phyloP scores from a whole-genome alignment of 2,888 invertebrate species.

The Cosmia pyralina region DNA sequence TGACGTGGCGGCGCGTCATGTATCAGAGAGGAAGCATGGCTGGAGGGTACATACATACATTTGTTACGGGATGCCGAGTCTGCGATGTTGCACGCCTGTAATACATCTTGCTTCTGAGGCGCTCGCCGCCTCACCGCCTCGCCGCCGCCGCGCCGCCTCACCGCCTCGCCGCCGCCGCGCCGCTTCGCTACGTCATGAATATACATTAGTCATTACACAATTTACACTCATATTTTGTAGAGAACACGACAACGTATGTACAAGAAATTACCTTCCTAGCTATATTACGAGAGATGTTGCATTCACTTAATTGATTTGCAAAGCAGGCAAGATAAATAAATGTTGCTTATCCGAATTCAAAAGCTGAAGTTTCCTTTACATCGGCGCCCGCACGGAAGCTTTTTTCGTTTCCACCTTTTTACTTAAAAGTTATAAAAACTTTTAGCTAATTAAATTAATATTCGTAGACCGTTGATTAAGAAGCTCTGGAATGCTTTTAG shows the following conservation, averaged over 20 bases:
- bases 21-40: constrained; percentile 46
- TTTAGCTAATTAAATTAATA: constrained; percentile 87
- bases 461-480: constrained; percentile 86
- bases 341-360: constrained; percentile 71
- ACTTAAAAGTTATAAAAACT: constrained; percentile 82
- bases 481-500: constrained; percentile 85
- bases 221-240: constrained; percentile 70
- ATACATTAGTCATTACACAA: constrained; percentile 75
- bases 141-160: constrained; percentile 38
- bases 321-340: constrained; percentile 69
- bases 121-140: constrained; percentile 48
- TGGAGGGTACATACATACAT: constrained; percentile 59
- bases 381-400: constrained; percentile 63
- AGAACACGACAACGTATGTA: constrained; percentile 61
- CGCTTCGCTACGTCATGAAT: constrained; percentile 68
- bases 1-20: constrained; percentile 53
- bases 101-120: constrained; percentile 69
- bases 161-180: constrained; percentile 43
- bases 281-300: constrained; percentile 32
- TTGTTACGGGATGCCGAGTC: constrained; percentile 61
- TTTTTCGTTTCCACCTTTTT: constrained; percentile 78
- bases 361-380: constrained; percentile 73
- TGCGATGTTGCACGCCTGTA: constrained; percentile 61
- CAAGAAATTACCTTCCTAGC: constrained; percentile 55
- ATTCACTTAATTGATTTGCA: constrained; percentile 74